Conservation (phyloP, 2,113 vertebrate species). For the Platysternon megacephalum region DNA sequence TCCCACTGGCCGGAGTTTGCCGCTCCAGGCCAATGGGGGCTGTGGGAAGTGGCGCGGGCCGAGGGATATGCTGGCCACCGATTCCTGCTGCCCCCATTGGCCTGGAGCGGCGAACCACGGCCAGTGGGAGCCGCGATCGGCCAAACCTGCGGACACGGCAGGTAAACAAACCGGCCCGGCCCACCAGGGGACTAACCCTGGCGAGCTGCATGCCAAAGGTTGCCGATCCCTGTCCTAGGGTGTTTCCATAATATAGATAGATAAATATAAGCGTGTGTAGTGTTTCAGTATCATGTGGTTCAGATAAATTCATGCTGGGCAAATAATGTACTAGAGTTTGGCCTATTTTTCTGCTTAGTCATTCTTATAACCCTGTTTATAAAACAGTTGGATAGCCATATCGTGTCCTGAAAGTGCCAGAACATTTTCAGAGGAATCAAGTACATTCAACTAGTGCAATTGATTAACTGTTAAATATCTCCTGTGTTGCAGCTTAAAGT, state of each 20-base stretch:
- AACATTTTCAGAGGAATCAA: neutral
- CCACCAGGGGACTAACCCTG: too few species aligned
- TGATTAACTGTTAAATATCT: neutral
- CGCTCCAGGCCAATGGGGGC: too few species aligned
- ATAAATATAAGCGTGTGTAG: neutral
- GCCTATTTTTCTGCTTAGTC: fast-evolving
- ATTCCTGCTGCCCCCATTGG: too few species aligned
- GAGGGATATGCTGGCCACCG: too few species aligned
- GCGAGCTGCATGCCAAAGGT: too few species aligned
- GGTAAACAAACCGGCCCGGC: too few species aligned
- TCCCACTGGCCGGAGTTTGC: too few species aligned
- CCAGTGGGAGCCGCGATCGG: too few species aligned
- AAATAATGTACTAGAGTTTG: neutral
- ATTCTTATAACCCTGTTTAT: neutral
- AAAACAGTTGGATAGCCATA: neutral
- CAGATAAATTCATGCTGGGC: neutral
- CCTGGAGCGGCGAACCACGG: too few species aligned
- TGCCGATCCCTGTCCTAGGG: neutral
- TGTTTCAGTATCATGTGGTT: neutral
- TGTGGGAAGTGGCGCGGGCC: too few species aligned
- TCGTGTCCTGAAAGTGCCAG: neutral
- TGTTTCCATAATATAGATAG: neutral
- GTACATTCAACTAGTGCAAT: neutral
- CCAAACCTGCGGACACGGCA: too few species aligned
- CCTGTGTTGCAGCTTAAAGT: neutral